Conservation (phyloP, 2,113 vertebrate genomes). For the Stictonetta naevosa region DNA sequence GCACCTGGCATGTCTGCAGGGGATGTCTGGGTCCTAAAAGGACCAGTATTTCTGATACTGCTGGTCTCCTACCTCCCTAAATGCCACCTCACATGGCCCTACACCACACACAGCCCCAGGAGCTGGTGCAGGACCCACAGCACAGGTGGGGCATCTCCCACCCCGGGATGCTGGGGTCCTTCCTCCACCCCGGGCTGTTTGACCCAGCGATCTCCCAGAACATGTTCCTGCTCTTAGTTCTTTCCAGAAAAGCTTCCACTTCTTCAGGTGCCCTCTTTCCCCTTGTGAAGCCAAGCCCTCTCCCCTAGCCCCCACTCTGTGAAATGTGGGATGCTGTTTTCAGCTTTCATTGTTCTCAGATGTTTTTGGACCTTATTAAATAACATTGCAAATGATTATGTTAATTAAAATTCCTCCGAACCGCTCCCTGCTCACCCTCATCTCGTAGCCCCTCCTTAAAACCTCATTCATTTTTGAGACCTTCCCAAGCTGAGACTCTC, state of each 20-base stretch:
- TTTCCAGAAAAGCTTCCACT: background rate
- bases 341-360: slow-evolving; percentile 26
- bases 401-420: slow-evolving; percentile 64
- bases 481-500: slow-evolving; percentile 11
- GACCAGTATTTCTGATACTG: background rate
- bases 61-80: background rate
- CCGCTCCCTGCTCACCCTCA: background rate
- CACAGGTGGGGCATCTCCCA: accelerated
- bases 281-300: background rate
- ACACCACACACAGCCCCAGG: accelerated
- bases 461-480: slow-evolving; percentile 34
- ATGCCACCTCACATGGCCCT: background rate
- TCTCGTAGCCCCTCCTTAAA: slow-evolving; percentile 44
- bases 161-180: background rate
- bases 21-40: accelerated
- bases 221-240: background rate
- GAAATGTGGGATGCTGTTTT: background rate
- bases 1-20: accelerated
- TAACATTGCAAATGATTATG: background rate
- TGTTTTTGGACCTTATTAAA: slow-evolving; percentile 29
- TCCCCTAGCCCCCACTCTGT: background rate
- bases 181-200: background rate
- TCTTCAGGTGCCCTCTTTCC: background rate
- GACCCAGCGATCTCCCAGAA: background rate
- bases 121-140: background rate